Evolutionary conservation across 2,888 invertebrate species (phyloP), one percentile per base, ranked within the genome.

Genomic region (Temnothorax unifasciatus): DNA sequence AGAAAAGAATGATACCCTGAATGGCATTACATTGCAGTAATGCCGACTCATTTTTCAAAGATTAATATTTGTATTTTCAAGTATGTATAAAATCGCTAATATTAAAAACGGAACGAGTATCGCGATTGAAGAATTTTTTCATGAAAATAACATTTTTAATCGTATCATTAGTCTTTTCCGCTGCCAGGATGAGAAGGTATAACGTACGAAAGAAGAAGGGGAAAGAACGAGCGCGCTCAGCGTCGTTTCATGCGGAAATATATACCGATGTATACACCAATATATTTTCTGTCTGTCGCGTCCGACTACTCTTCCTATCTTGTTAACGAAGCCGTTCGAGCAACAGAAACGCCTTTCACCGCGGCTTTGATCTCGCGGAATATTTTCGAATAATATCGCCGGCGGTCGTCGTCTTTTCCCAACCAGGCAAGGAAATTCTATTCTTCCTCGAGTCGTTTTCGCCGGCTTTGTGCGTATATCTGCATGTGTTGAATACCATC

Each of bases 241-340:
- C 79, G 47, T 79, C 57, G 69, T 57, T 69, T 79, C 79, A 47
- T 47, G 79, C 71, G 79, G 71, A 81, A 81, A 81, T 77, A 69
- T 77, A 69, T 69, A 75, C 61, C 74, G n/a, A 61, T 76, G 63
- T 76, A 71, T 69, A 79, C 68, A 71, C 38, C 79, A 71, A 81
- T 81, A 81, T 71, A 81, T 81, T 71, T 59, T 71, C 79, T 47
- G 79, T 81, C 71, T 81, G 71, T 71, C 73, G 73, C 73, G 59
- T 71, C 59, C 47, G 73, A 59, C 73, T 47, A 11, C 59, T 74
- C 25, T 69, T 79, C 84, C 85, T 85, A 83, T 81, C 86, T 85
- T 83, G 85, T 91, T 92, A 92, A 92, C 90, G 89, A 90, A 88
- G 85, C 85, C 82, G 87, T 86, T 90, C 89, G 88, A 90, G 86